These are phyloP conservation scores for Craniophora ligustri DNA, from an alignment of 2,888 invertebrate species.

Conservation along the genomic window DNA sequence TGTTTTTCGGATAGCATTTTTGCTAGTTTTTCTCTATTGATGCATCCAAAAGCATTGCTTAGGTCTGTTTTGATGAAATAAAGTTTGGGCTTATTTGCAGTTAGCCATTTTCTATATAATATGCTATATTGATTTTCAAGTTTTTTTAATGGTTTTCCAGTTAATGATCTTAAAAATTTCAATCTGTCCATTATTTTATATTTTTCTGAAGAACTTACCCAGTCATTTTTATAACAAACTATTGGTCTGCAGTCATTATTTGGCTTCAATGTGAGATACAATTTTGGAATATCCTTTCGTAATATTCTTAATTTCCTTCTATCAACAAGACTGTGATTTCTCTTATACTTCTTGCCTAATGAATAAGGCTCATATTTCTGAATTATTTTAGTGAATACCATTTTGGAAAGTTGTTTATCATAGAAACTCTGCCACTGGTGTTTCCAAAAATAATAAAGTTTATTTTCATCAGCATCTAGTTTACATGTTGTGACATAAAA, in stretches of 20 bases:
- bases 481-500: constrained; percentile 83
- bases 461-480: constrained; percentile 78
- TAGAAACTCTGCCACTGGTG: constrained; percentile 82
- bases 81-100: constrained; percentile 72
- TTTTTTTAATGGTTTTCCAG: constrained; percentile 61
- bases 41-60: constrained; percentile 85
- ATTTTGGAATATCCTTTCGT: constrained; percentile 75
- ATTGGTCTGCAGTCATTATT: constrained; percentile 79
- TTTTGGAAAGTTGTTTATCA: constrained; percentile 73
- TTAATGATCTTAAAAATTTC: constrained; percentile 68
- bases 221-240: constrained; percentile 75
- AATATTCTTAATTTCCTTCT: constrained; percentile 62
- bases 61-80: constrained; percentile 84
- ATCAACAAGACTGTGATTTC: constrained; percentile 57
- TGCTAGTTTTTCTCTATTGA: constrained; percentile 72
- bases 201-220: constrained; percentile 62
- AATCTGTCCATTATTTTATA: constrained; percentile 76
- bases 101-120: constrained; percentile 72
- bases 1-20: constrained; percentile 73
- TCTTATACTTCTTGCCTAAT: constrained; percentile 67
- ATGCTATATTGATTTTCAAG: constrained; percentile 69
- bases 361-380: constrained; percentile 67
- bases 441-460: constrained; percentile 81
- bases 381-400: constrained; percentile 71
- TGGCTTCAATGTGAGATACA: constrained; percentile 76